Conservation (phyloP, 1,140 invertebrate species). For the Onthophagus taurus region DNA sequence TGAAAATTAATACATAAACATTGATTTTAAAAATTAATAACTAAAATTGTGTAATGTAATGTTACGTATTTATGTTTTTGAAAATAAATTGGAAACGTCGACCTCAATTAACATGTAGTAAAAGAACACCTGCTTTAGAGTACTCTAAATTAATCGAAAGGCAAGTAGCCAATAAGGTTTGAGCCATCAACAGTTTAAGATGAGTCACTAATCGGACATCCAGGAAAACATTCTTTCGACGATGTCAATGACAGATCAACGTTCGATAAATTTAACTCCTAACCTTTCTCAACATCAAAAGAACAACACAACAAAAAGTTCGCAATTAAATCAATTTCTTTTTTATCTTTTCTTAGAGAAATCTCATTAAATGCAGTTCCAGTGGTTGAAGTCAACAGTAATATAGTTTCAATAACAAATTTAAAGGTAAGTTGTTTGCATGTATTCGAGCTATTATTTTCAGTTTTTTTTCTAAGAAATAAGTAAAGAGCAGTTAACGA, state of each 20-base stretch:
- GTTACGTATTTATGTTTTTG: no score
- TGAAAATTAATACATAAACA: background rate
- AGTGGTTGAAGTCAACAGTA: conserved; percentile 39
- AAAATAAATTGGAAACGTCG: background rate
- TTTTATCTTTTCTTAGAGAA: conserved; percentile 34
- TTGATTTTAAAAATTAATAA: background rate
- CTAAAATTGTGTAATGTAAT: no score
- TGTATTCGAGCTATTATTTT: conserved; percentile 14
- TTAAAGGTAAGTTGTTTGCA: conserved; percentile 46
- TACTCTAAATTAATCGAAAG: no score
- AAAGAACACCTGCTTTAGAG: background rate
- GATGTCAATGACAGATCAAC: no score
- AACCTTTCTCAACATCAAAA: no score
- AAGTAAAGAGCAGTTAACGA: conserved; percentile 8
- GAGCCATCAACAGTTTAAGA: no score
- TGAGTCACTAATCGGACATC: no score
- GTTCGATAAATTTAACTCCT: no score
- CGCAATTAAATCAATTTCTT: no score
- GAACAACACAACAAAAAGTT: no score
- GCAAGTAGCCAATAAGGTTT: no score
- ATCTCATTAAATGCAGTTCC: conserved; percentile 22
- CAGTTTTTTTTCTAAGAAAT: conserved; percentile 19
- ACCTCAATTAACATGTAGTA: background rate
- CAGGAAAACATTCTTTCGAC: no score
- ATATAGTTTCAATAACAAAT: conserved; percentile 44